Base-by-base conservation (phyloP, 2,113 vertebrate species). In the Chamaea fasciata region DNA sequence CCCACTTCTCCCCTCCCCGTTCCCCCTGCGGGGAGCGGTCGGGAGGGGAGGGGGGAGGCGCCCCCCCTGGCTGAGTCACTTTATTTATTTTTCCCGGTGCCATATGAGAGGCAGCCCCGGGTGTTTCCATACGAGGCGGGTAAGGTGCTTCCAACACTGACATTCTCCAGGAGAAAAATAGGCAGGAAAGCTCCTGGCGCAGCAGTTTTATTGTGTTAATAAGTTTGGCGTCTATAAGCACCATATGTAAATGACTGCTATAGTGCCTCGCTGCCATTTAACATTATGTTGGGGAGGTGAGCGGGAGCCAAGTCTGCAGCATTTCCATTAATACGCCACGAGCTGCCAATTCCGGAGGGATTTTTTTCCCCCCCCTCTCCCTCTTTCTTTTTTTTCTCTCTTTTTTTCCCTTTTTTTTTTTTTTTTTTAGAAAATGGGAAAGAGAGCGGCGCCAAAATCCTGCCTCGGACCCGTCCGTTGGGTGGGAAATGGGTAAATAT, bases 201-300 rank as follows among this genome's bases (percentile, higher is more conserved):
- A 90, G 96, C 96, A 95, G 95, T 96, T 96, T 95, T 95, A 96
- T 96, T 97, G 96, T 96, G 96, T 97, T 96, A 96, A 96, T 96
- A 95, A 96, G 67, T 97, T 97, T 97, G 97, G 97, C 96, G 95
- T 97, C 96, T 97, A 97, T 97, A 97, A 97, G 97, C 97, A 97
- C 94, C 97, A 97, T 97, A 97, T 97, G 96, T 94, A 96, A 97
- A 96, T 92, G 97, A 76, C 97, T 95, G 96, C 90, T 96, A 95
- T 93, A 96, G 93, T 92, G 97, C 94, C 97, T 94, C 79, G 94
- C 76, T 96, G 96, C 96, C 96, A 96, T 96, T 97, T 97, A 94
- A 96, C 92, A 94, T 94, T 91, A 96, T 95, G 96, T 67, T 96
- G 95, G 44, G 91, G 94, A 96, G 96, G 97, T 96, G 96, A 95